Base-by-base conservation (phyloP, 2,888 invertebrate genomes). In the Sympetrum striolatum region DNA sequence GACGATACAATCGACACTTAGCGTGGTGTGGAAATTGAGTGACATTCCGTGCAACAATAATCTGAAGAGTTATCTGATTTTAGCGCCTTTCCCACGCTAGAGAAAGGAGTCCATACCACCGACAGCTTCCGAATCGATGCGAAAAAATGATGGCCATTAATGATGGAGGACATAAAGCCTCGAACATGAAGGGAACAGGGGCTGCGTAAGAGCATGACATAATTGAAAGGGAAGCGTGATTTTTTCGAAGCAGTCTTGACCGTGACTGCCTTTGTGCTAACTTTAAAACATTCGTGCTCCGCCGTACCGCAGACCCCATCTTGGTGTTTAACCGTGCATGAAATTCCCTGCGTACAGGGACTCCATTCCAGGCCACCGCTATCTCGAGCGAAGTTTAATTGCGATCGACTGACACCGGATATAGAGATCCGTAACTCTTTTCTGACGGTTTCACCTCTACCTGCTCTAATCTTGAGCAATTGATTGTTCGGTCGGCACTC, bases 241-340 rank as follows among this genome's bases (percentile, higher is more conserved):
- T 86, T 86, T 86, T 39, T n/a, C 35, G 35, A 60, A 53, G 35
- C 8, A 35, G 82, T 31, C 82, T n/a, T 60, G 60, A 60, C 86
- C 86, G 86, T 64, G 86, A 86, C 86, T 86, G 37, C 86, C 60
- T 58, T 35, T 86, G 60, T 22, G 60, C 37, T 37, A 60, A 60
- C 60, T 37, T 60, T 37, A 73, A 60, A 58, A 82, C 58, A 58
- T 22, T 86, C 86, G 86, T 86, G 86, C 35, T 58, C 35, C 15
- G 58, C 58, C 44, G 44, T 44, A 44, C 44, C n/a, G 35, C 35
- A 58, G 37, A 18, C 37, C 86, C 12, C 31, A 86, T 60, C 60
- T 86, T 10, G 60, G 18, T 58, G 64, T 31, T 35, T 86, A 86
- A 2, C 86, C 86, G 64, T 64, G 86, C 86, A 60, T 86, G 86